Evolutionary conservation across 2,113 vertebrate genomes (phyloP).

Genomic region (Cyanoramphus novaezelandiae): DNA sequence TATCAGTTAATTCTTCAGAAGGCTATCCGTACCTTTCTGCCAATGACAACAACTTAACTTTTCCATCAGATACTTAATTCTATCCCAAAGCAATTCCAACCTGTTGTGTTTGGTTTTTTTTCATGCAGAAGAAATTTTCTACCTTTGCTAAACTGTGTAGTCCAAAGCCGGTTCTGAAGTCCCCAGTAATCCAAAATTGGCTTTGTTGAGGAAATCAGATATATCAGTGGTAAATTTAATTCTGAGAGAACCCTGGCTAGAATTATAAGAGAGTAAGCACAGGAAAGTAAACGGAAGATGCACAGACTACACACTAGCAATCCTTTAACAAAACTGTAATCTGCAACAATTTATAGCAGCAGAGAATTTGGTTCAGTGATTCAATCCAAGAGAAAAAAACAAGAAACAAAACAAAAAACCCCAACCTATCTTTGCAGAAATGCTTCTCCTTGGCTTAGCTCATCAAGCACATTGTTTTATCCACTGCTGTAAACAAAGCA

Average conservation of each 20-base stretch:
- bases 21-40: not conserved
- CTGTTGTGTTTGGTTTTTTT: accelerated
- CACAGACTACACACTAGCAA: not conserved
- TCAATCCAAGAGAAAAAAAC: not conserved
- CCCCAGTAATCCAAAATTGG: not conserved
- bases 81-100: not conserved
- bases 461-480: constrained; percentile 31
- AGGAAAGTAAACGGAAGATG: not conserved
- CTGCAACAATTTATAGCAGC: not conserved
- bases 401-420: not conserved
- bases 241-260: not conserved
- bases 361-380: constrained; percentile 20
- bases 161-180: not conserved
- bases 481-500: constrained; percentile 53
- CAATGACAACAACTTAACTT: not conserved
- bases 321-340: constrained; percentile 15
- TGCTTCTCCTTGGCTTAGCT: constrained; percentile 21
- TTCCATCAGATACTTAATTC: not conserved
- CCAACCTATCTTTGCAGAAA: not conserved
- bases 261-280: not conserved
- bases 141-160: not conserved
- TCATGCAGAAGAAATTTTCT: not conserved
- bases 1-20: not conserved
- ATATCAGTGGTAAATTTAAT: not conserved
- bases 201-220: not conserved